Evolutionary conservation across 2,888 invertebrate genomes (phyloP), one percentile per base, ranked within the genome.

Genomic region (Hedychridium roseum): DNA sequence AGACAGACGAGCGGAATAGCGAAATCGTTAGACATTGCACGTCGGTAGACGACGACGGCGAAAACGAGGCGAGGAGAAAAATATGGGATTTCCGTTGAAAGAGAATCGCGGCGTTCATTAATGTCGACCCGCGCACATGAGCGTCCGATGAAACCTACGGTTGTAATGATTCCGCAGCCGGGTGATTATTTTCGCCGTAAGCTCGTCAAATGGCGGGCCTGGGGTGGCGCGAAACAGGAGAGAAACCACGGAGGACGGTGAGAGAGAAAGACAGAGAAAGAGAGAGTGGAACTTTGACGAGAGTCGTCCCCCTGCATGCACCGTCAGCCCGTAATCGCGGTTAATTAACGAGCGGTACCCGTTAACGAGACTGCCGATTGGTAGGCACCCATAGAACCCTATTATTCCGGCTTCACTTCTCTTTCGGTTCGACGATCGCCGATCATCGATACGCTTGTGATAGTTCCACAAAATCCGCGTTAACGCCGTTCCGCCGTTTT

Each of bases 351-450:
- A 69, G 63, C 64, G 51, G 23, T 9, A 9, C 7, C 51, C 61
- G 64, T 66, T 72, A 72, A 72, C 72, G 71, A 71, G 70, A 56
- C 69, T 67, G 68, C 71, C 69, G 71, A 71, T 71, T 68, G 70
- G 66, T 58, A 51, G 60, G 62, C 61, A 64, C 57, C 47, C 62
- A 59, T 64, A 67, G 57, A 57, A 66, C 66, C 47, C 66, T 70
- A 70, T 70, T 72, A 70, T 68, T 68, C 66, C 64, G 63, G 57
- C 57, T 52, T 60, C 54, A 56, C 43, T 51, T 52, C 54, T 41
- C 58, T 70, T 69, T 56, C 68, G 61, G 66, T 60, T 64, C 66
- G 62, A 48, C 61, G 67, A 49, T 41, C 50, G 41, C 44, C 42
- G 56, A 50, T 54, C 52, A n/a, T n/a, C n/a, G n/a, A n/a, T n/a